These are phyloP conservation scores for Amphimedon queenslandica DNA, from an alignment of 37 sponge, comb jelly and placozoan species.

Conservation along the genomic window DNA sequence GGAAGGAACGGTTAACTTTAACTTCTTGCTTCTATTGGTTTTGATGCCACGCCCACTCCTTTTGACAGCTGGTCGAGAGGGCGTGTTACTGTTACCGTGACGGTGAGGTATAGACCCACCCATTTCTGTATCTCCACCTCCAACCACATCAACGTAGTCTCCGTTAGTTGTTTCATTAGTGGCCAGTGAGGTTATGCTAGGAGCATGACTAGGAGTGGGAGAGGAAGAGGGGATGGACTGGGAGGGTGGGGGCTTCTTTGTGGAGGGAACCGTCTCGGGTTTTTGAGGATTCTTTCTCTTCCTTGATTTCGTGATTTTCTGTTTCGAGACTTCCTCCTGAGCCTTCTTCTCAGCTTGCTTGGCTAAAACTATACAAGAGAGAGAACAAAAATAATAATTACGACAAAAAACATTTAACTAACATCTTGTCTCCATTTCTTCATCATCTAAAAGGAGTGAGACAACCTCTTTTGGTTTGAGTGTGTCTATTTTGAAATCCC, in stretches of 20 bases:
- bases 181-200: conserved; percentile 36
- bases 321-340: conserved; percentile 27
- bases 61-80: neutral
- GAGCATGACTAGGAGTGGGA: conserved; percentile 15
- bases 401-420: conserved; percentile 1
- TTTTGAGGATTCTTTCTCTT: conserved; percentile 25
- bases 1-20: neutral
- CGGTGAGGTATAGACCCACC: no score
- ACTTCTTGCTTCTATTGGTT: neutral
- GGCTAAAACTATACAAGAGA: conserved; percentile 50
- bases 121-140: conserved; percentile 21
- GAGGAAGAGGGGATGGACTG: neutral
- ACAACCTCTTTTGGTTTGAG: conserved; percentile 94
- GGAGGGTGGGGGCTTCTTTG: conserved; percentile 25
- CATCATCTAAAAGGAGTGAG: conserved; percentile 89
- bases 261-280: conserved; percentile 21
- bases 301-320: conserved; percentile 8
- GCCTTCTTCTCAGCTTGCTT: conserved; percentile 63
- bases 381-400: neutral
- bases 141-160: conserved; percentile 14
- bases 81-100: neutral
- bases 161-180: conserved; percentile 30
- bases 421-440: conserved; percentile 92
- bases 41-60: neutral
- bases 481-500: conserved; percentile 84